Base-by-base conservation (phyloP, 2,888 invertebrate genomes). In the Oasisia sp. region DNA sequence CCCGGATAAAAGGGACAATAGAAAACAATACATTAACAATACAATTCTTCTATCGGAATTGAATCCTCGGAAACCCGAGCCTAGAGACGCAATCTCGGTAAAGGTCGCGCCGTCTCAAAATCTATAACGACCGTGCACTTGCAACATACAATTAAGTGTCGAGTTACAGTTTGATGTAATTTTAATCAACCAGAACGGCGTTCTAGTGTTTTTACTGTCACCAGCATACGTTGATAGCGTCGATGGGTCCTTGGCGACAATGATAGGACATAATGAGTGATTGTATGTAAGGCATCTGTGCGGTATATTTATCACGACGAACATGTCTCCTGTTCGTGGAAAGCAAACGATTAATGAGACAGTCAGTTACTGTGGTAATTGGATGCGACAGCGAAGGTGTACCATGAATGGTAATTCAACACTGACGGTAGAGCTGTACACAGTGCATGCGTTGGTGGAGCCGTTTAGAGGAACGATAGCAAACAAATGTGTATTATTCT, bases 201-300 rank as follows among this genome's bases (percentile, higher is more conserved):
- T 27, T n/a, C 7, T 19, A 19, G 27, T 74, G 74, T 74, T 74
- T 27, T 74, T n/a, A 27, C 74, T 5, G 5, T 74, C 74, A 27
- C 74, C 74, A 74, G 74, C n/a, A 7, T n/a, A 74, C 19, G n/a
- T 7, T 27, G 74, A 74, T 74, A 74, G 27, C 74, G n/a, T 27
- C 74, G 27, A 74, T 19, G n/a, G 27, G 74, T 7, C 27, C 74
- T 14, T 74, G 19, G 74, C 74, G 27, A 74, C 19, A 74, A n/a
- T 74, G 74, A 74, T 74, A 74, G 74, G n/a, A n/a, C 74, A 74
- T 74, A 74, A 74, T 74, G 74, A 74, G 27, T n/a, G 74, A 74
- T n/a, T 74, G 74, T 74, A 19, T 19, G 2, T 27, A 27, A 27
- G 74, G n/a, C 74, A 74, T 14, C n/a, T 3, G 74, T 74, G 19